Evolutionary conservation across 92 coral and sea anemone species (phyloP), one percentile per base, ranked within the genome.

Genomic region (Zoanthus gigantus): DNA sequence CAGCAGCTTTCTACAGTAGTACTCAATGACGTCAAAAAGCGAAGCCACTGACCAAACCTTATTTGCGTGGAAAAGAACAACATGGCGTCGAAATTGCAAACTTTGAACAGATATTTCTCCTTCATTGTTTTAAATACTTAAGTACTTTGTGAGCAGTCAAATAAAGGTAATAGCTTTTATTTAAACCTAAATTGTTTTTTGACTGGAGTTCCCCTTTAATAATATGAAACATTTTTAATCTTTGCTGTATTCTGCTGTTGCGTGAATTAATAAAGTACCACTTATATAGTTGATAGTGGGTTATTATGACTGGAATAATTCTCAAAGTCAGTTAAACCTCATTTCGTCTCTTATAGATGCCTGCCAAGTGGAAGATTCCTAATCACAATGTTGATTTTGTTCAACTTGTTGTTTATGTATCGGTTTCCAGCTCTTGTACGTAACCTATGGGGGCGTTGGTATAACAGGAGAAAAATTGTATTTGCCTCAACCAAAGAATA

Each of bases 371-470:
- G 99, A 9, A 85, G 91, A 18, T 94, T 97, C 74, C 77, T 97
- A 15, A 65, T 72, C 31, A 58, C 92, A 28, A 23, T 91, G 65
- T 88, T 97, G 23, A 84, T 95, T 50, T 84, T 97, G 42, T 74
- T 95, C 45, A 97, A 97, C 90, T 44, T 97, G 60, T 74, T 94
- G 18, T 71, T 97, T 29, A 77, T 97, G 16, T 97, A 97, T 89
- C 99, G 99, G 17, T 98, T 96, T 42, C 99, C 99, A 46, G 82
- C 87, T 6, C 90, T 97, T 63, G 80, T 97, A 53, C 86, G 85
- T 72, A 88, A 94, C 72, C 92, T 97, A 32, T 97, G 90, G 65
- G 92, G 90, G n/a, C 98, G 95, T 29, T 97, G 97, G 98, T 97
- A 95, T 71, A 93, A 97, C 83, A 94, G 99, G 47, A 96, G 91